These are phyloP conservation scores for Gryllus longicercus DNA, from an alignment of 2,888 invertebrate species.

Conservation along the genomic window DNA sequence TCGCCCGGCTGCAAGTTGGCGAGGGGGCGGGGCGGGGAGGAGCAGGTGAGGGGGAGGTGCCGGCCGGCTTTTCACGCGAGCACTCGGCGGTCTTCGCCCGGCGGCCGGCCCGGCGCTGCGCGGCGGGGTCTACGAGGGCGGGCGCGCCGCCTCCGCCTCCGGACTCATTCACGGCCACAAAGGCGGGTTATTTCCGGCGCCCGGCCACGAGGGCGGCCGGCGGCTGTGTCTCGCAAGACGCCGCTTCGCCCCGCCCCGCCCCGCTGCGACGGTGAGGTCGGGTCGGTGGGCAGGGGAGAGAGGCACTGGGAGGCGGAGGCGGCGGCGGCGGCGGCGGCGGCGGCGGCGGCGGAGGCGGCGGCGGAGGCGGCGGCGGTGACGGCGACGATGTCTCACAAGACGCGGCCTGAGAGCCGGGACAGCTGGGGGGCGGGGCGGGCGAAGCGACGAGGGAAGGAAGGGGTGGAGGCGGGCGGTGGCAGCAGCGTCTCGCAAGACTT, in stretches of 20 bases:
- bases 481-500: neutral
- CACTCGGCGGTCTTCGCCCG: neutral
- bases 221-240: neutral
- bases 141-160: no score
- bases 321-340: no score
- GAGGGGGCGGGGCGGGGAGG: neutral
- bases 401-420: no score
- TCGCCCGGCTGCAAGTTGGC: no score
- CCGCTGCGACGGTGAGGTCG: neutral
- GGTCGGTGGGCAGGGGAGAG: neutral
- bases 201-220: neutral
- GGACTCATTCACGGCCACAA: neutral
- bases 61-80: conserved; percentile 1
- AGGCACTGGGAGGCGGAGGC: neutral
- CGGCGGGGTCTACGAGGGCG: neutral
- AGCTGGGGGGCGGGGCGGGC: neutral
- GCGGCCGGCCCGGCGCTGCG: neutral
- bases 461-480: neutral
- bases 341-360: no score
- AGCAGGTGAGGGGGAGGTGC: neutral
- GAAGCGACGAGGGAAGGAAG: neutral
- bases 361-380: no score
- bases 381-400: no score
- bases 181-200: conserved; percentile 8
- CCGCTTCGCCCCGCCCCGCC: no score